Evolutionary conservation across 2,113 vertebrate genomes (phyloP).

Genomic region (Mola mola): DNA sequence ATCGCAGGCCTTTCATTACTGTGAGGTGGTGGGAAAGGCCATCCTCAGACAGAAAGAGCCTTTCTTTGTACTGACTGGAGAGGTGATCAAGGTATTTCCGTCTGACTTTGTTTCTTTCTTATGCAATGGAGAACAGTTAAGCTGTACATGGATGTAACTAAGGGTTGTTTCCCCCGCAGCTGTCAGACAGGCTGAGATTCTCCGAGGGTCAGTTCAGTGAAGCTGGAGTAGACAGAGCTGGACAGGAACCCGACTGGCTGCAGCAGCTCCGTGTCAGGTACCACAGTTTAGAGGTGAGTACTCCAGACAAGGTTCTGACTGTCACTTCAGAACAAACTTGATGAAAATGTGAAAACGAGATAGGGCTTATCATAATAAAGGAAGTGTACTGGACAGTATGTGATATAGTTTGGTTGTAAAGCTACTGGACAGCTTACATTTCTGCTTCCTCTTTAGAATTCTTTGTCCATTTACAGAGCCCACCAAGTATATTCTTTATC

Average conservation of each 20-base stretch:
- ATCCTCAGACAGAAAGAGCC: conserved; percentile 74
- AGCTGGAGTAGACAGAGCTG: conserved; percentile 44
- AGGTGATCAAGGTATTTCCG: conserved; percentile 85
- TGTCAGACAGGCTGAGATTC: conserved; percentile 87
- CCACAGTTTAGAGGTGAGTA: conserved; percentile 69
- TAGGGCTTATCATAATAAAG: no score
- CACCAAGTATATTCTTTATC: no score
- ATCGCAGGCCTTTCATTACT: conserved; percentile 90
- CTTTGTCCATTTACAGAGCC: no score
- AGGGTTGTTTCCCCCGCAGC: conserved; percentile 69
- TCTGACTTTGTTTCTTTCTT: not conserved
- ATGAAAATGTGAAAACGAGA: no score
- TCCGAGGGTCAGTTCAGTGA: conserved; percentile 83
- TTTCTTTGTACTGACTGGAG: conserved; percentile 76
- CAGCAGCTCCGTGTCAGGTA: conserved; percentile 71
- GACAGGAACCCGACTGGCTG: conserved; percentile 86
- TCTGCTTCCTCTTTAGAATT: no score
- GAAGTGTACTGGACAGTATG: no score
- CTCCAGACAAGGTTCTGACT: not conserved
- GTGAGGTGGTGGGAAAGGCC: conserved; percentile 80
- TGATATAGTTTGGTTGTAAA: no score
- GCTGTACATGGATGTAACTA: not conserved
- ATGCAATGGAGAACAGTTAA: no score
- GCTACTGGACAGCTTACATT: no score
- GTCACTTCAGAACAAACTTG: not conserved